phyloP scores from a whole-genome alignment of 2,113 vertebrate species.

The Dasyprocta punctata region DNA sequence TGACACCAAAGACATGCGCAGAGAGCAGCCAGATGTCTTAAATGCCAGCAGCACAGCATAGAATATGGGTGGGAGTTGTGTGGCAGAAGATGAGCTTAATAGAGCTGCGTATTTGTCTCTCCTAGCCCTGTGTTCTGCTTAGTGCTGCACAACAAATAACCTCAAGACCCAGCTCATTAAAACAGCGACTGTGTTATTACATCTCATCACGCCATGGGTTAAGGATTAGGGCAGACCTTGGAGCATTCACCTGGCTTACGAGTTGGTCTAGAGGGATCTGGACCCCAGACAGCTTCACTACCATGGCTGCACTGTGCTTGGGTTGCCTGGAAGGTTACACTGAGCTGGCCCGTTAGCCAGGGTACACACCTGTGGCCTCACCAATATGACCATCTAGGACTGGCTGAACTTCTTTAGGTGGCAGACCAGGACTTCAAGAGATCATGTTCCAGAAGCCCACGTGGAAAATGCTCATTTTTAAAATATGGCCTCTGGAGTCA shows the following conservation, averaged over 20 bases:
- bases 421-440: not conserved
- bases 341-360: not conserved
- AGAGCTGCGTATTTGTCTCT: not conserved
- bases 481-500: not conserved
- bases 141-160: not conserved
- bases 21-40: not conserved
- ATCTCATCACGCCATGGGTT: not conserved
- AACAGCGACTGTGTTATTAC: not conserved
- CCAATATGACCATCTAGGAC: not conserved
- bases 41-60: not conserved
- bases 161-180: not conserved
- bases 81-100: not conserved
- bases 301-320: not conserved
- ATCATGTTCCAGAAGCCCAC: not conserved
- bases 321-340: not conserved
- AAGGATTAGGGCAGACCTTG: not conserved
- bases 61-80: not conserved
- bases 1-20: not conserved
- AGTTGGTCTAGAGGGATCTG: not conserved
- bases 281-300: not conserved
- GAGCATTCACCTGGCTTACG: not conserved
- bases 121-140: not conserved
- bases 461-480: not conserved
- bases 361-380: not conserved
- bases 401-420: not conserved